These are phyloP conservation scores for Bicyclus anynana DNA, from an alignment of 1,140 invertebrate genomes.

Conservation along the genomic window DNA sequence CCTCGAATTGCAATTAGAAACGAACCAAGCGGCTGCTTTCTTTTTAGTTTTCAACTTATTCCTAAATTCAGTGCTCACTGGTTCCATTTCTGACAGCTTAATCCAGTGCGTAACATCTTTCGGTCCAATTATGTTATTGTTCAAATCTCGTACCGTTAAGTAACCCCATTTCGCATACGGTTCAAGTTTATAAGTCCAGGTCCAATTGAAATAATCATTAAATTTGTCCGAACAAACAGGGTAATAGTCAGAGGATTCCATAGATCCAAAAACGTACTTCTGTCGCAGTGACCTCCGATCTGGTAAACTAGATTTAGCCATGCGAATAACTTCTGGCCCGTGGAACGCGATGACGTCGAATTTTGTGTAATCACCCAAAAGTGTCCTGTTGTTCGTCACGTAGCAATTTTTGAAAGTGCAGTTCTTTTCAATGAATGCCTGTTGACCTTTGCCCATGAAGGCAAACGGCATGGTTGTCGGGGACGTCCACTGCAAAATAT, in stretches of 20 bases:
- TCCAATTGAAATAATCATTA: constrained; percentile 78
- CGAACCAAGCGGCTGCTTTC: constrained; percentile 80
- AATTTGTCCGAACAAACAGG: constrained; percentile 43
- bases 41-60: constrained; percentile 53
- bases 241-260: constrained; percentile 64
- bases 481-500: constrained; percentile 55
- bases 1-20: constrained; percentile 79
- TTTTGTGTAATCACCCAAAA: constrained; percentile 41
- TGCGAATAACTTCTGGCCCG: constrained; percentile 40
- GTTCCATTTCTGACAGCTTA: constrained; percentile 47
- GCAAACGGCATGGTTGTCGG: constrained; percentile 41
- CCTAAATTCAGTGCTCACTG: constrained; percentile 39
- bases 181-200: constrained; percentile 81
- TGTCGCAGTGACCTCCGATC: constrained; percentile 40
- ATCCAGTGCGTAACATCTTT: constrained; percentile 44
- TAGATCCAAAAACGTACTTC: constrained; percentile 56
- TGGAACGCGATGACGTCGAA: constrained; percentile 59
- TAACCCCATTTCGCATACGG: constrained; percentile 73
- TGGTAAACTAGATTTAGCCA: constrained; percentile 28
- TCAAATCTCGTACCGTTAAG: constrained; percentile 40
- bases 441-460: constrained; percentile 44
- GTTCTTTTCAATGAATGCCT: constrained; percentile 39
- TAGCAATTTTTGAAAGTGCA: constrained; percentile 54
- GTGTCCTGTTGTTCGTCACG: constrained; percentile 42
- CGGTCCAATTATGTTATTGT: constrained; percentile 48